These are phyloP conservation scores for human (Homo sapiens) DNA, from an alignment of 2,113 vertebrate species.

Conservation along the genomic window GRCh38 chr7:49249501-49250000, in stretches of 20 bases:
- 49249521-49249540: not conserved
- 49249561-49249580: not conserved
- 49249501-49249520: not conserved
- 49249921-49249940: not conserved
- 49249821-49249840: not conserved
- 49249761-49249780: not conserved
- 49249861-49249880: not conserved
- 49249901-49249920: accelerated
- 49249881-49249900: not conserved
- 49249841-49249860: not conserved
- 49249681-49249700: not conserved
- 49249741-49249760: not conserved
- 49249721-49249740: not conserved
- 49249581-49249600: not conserved
- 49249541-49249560: not conserved
- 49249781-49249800: not conserved
- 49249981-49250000: not conserved
- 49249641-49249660: no score
- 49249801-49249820: not conserved
- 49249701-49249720: not conserved
- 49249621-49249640: not conserved
- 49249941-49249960: not conserved
- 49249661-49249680: not conserved
- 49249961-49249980: not conserved
- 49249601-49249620: not conserved